Percentiles rank a stretch among this genome's conserved stretches.
These are phyloP conservation scores for Schizopygopsis pylzovi DNA, from an alignment of 2,797 vertebrate species.

Conservation along the genomic window DNA sequence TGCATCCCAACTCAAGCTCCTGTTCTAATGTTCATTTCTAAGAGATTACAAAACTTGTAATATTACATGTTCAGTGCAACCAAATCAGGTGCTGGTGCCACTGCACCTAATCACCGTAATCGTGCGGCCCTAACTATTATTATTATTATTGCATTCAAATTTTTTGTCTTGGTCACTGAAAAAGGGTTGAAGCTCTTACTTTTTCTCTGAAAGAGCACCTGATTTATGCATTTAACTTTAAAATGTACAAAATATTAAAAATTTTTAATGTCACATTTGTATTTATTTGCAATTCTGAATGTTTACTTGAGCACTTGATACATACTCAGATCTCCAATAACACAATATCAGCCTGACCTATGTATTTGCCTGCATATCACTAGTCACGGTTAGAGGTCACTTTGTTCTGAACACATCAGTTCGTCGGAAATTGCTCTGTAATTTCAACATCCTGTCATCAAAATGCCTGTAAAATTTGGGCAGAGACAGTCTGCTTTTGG, in stretches of 20 bases:
- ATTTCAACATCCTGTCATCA: slow-evolving; percentile 32
- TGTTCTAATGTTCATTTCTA: too few species aligned
- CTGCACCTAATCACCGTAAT: too few species aligned
- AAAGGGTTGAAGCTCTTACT: too few species aligned
- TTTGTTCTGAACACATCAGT: background rate
- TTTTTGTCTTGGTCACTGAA: background rate
- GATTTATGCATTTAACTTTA: background rate
- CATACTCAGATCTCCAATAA: background rate
- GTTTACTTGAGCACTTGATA: background rate
- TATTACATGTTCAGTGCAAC: too few species aligned
- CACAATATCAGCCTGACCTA: background rate
- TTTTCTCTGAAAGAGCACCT: background rate
- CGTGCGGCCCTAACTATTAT: too few species aligned
- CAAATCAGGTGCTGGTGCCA: too few species aligned
- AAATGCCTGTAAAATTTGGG: background rate
- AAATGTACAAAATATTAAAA: background rate
- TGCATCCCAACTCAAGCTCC: too few species aligned
- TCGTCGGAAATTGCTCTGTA: slow-evolving; percentile 12
- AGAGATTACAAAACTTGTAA: too few species aligned
- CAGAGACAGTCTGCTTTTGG: background rate
- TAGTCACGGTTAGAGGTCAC: background rate
- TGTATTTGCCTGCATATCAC: background rate
- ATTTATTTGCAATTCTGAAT: background rate
- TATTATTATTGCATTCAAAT: too few species aligned
- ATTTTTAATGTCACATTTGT: background rate